A percentile compares a stretch with the other conserved stretches of the same genome.
Conservation (phyloP, 1,140 invertebrate genomes). For the Aphelenchoides fujianensis region DNA sequence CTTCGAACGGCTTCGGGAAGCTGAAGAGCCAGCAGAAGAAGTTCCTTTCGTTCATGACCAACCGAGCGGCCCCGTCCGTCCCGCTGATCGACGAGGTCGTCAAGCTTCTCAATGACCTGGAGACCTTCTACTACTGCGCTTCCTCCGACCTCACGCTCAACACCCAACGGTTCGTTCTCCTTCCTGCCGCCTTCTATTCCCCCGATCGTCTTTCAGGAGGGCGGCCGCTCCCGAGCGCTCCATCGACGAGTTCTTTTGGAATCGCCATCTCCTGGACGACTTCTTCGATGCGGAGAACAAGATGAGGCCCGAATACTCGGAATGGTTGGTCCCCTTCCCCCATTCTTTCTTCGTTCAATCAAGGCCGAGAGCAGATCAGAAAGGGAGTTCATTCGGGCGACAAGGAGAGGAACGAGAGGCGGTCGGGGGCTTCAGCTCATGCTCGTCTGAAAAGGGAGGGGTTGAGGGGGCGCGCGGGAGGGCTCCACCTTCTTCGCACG, state of each 20-base stretch:
- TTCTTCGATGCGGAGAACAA: slow-evolving; percentile 32
- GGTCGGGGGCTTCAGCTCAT: no score
- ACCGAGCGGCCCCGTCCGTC: slow-evolving; percentile 25
- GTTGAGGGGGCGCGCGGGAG: no score
- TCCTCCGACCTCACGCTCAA: slow-evolving; percentile 46
- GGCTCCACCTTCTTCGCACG: no score
- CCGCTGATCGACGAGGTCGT: slow-evolving; percentile 51
- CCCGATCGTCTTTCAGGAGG: slow-evolving; percentile 32
- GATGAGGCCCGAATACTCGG: slow-evolving; percentile 13
- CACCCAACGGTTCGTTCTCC: slow-evolving; percentile 44
- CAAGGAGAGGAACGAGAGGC: no score
- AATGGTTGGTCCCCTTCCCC: slow-evolving; percentile 27
- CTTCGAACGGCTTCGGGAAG: slow-evolving; percentile 34
- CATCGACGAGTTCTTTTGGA: slow-evolving; percentile 47
- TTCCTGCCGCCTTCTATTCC: slow-evolving; percentile 5
- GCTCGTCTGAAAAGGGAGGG: no score
- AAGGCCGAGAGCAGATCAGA: no score
- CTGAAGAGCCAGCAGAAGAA: slow-evolving; percentile 52
- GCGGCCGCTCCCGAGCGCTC: background rate
- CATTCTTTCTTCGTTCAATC: no score
- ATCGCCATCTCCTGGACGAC: slow-evolving; percentile 37
- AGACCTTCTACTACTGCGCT: slow-evolving; percentile 52
- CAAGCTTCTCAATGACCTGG: slow-evolving; percentile 51
- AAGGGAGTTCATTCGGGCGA: no score
- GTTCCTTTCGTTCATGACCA: slow-evolving; percentile 41